Evolutionary conservation across 2,888 invertebrate genomes (phyloP), one percentile per base, ranked within the genome.

Genomic region (Mythimna impura): DNA sequence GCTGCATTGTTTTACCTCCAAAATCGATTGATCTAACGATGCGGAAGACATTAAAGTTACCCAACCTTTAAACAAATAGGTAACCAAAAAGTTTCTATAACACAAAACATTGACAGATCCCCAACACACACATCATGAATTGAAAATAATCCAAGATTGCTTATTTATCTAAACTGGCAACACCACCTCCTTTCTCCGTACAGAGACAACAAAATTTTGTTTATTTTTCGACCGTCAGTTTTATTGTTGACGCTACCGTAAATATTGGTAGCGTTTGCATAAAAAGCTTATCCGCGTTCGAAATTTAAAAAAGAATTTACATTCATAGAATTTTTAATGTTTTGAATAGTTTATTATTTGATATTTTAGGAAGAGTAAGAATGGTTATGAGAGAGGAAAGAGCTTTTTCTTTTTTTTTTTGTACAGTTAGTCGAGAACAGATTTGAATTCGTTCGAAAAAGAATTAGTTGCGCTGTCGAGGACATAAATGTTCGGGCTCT

Each of bases 181-280:
- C 75, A 75, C 75, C 71, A 66, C 4, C 36, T 66, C 71, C 68
- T 81, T 80, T 75, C 82, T 79, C 79, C 80, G 66, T 80, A 85
- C 83, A 80, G 82, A 86, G 86, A 86, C 76, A 86, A 80, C 85
- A 80, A 43, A 30, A 70, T 63, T 80, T 57, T 85, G 86, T 85
- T 85, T 86, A 79, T 86, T 86, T 86, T 79, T 60, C 47, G 40
- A 58, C 67, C 71, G 83, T 85, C 85, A 83, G 77, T 85, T 86
- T 83, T 84, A 81, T 86, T 86, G 83, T 81, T 78, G 82, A 86
- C 73, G 77, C 57, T 81, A 79, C 76, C 60, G 69, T 75, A 74
- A 70, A 78, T 73, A 69, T 40, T 30, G 20, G 79, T 68, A 85
- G 63, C 8, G 85, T 66, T 58, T 9, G 78, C 71, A 76, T 34